A percentile compares a stretch with the other conserved stretches of the same genome.
Conservation (phyloP, 2,888 invertebrate genomes). For the Heliconius ethilla region DNA sequence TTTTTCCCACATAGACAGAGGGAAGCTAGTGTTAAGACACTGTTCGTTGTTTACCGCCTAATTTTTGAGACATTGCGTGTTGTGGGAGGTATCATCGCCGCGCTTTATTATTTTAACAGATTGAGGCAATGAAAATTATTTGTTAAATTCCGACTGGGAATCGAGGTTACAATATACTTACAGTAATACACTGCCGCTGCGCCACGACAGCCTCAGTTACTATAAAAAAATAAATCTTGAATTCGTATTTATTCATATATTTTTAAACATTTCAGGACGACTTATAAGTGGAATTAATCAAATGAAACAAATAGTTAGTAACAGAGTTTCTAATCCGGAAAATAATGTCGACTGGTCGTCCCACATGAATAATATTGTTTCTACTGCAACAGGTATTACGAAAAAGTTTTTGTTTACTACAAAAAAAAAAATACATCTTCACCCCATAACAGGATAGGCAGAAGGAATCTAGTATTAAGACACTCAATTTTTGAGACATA, state of each 20-base stretch:
- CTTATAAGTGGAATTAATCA: slow-evolving; percentile 89
- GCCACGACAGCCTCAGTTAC: neutral
- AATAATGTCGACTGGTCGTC: slow-evolving; percentile 83
- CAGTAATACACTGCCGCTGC: neutral
- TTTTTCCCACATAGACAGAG: neutral
- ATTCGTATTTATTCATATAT: neutral
- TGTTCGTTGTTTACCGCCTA: too few species aligned
- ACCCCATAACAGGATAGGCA: too few species aligned
- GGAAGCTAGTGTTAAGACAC: too few species aligned
- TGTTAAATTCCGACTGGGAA: neutral
- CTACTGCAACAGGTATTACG: slow-evolving; percentile 85
- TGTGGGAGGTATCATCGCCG: neutral
- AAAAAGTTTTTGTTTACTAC: neutral
- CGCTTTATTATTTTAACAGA: neutral
- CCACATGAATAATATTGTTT: slow-evolving; percentile 87
- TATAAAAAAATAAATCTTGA: neutral
- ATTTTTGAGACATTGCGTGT: too few species aligned
- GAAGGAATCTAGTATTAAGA: too few species aligned
- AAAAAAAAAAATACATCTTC: neutral
- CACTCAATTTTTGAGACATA: too few species aligned
- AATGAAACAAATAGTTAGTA: slow-evolving; percentile 87
- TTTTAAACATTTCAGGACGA: slow-evolving; percentile 82
- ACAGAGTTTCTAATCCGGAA: slow-evolving; percentile 84
- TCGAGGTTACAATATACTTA: neutral
- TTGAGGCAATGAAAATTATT: neutral